A percentile compares a stretch with the other conserved stretches of the same genome.
These are phyloP conservation scores for Xerus rutilus DNA, from an alignment of 2,797 vertebrate genomes.

Conservation along the genomic window DNA sequence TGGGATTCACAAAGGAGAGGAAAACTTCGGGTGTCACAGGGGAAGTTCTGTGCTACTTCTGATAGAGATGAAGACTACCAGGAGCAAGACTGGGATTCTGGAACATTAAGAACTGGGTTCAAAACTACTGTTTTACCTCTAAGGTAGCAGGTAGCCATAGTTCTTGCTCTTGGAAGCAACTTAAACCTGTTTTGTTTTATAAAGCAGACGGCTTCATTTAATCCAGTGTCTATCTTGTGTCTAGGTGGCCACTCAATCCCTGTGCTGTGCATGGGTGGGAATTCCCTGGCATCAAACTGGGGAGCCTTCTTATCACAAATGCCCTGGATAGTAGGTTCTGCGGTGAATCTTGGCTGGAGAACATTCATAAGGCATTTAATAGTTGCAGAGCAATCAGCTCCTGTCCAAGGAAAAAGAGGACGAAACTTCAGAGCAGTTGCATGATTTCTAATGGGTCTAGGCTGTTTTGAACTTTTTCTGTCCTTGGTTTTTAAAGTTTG, in stretches of 20 bases:
- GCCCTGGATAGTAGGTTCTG: not conserved
- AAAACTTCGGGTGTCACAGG: too few species aligned
- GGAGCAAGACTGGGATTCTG: not conserved
- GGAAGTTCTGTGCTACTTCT: not conserved
- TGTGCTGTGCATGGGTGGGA: fast-evolving
- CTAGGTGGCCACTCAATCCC: fast-evolving
- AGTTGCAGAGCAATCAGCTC: not conserved
- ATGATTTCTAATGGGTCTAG: not conserved
- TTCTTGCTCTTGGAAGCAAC: not conserved
- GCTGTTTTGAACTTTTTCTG: not conserved
- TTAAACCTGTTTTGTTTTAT: not conserved
- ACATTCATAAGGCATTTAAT: not conserved
- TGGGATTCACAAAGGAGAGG: not conserved
- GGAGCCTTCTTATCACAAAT: not conserved
- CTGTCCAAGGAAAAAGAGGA: too few species aligned
- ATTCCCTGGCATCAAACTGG: not conserved
- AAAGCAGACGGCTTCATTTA: not conserved
- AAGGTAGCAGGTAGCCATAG: not conserved
- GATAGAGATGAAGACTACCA: not conserved
- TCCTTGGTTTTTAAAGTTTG: not conserved
- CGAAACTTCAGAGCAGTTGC: not conserved
- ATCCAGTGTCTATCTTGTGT: not conserved
- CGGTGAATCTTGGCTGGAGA: not conserved
- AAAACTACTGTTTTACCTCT: not conserved
- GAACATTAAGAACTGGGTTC: not conserved